Percentiles rank a stretch among this genome's conserved stretches.
Evolutionary conservation across 2,113 vertebrate species (phyloP).

Genomic region (Scartelaos histophorus): DNA sequence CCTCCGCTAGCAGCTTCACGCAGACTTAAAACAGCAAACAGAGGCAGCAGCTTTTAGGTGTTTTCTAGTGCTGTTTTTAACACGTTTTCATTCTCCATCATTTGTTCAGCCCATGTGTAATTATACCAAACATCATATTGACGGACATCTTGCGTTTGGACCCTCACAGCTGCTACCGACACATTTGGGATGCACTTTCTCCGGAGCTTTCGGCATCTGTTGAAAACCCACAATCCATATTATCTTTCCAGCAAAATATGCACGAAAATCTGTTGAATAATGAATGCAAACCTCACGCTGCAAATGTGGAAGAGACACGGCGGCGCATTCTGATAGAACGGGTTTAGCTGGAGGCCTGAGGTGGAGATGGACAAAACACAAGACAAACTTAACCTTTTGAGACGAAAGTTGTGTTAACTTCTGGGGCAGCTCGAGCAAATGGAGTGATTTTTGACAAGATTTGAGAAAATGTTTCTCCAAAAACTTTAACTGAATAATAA

Average conservation of each 20-base stretch:
- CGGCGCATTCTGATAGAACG: not conserved
- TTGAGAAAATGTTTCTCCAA: not conserved
- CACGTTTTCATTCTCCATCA: too few relatives aligned
- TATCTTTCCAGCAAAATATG: not conserved
- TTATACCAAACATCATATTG: not conserved
- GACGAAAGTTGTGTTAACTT: not conserved
- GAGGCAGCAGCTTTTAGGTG: too few relatives aligned
- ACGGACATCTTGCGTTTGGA: not conserved
- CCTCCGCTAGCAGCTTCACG: too few relatives aligned
- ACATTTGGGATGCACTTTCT: not conserved
- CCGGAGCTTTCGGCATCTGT: not conserved
- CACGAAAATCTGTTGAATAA: not conserved
- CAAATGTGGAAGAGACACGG: not conserved
- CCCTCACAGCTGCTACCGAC: not conserved
- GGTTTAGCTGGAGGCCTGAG: slow-evolving; percentile 1
- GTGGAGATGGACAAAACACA: not conserved
- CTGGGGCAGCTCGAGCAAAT: not conserved
- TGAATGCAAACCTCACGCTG: not conserved
- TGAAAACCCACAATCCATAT: slow-evolving; percentile 2
- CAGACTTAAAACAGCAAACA: too few relatives aligned
- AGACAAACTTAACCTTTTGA: not conserved
- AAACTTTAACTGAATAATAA: not conserved
- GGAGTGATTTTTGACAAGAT: not conserved
- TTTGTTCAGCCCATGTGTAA: not conserved
- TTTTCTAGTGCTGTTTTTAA: too few relatives aligned